A percentile compares a stretch with the other conserved stretches of the same genome.
These are phyloP conservation scores for Lindbergichthys nudifrons DNA, from an alignment of 2,797 vertebrate species.

Conservation along the genomic window DNA sequence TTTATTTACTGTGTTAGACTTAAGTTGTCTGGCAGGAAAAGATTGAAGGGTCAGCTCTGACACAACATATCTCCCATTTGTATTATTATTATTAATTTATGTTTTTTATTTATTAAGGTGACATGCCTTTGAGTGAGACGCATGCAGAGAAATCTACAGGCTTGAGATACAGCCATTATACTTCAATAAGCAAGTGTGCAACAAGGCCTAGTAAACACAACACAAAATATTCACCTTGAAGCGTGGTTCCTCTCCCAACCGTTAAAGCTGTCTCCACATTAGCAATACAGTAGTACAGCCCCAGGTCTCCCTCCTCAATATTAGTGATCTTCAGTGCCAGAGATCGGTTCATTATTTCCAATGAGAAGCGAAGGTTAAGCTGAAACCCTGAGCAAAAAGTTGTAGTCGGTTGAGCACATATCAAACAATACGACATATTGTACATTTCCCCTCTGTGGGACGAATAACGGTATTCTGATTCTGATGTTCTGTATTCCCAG, in stretches of 20 bases:
- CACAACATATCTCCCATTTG: not conserved
- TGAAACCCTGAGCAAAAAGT: slow-evolving; percentile 23
- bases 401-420: not conserved
- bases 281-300: slow-evolving; percentile 53
- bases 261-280: not conserved
- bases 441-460: not conserved
- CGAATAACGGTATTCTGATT: no score
- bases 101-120: no score
- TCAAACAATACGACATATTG: not conserved
- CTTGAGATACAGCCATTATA: not conserved
- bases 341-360: slow-evolving; percentile 22
- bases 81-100: not conserved
- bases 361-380: slow-evolving; percentile 19
- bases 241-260: slow-evolving; percentile 25
- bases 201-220: not conserved
- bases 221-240: slow-evolving; percentile 25
- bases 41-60: not conserved
- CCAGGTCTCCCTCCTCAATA: slow-evolving; percentile 33
- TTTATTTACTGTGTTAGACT: not conserved
- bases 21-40: no score
- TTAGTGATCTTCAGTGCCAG: slow-evolving; percentile 23
- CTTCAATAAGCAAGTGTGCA: not conserved
- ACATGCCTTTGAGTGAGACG: not conserved
- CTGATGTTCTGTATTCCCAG: not conserved
- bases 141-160: not conserved